phyloP scores from a whole-genome alignment of 2,113 vertebrate species.

The Paedocypris sp. region DNA sequence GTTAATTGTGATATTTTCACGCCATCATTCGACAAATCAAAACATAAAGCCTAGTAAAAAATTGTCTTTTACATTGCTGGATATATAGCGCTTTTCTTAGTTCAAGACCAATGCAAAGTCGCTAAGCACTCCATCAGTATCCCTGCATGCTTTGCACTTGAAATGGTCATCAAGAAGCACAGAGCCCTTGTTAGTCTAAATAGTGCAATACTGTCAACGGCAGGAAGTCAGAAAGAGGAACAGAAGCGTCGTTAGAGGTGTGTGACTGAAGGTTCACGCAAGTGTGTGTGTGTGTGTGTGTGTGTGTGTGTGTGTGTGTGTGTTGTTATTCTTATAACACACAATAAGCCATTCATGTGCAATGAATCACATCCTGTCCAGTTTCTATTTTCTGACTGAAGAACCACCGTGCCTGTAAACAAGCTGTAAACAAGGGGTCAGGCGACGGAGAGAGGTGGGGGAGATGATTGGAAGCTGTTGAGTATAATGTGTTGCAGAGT shows the following conservation, averaged over 20 bases:
- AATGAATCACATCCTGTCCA: slow-evolving; percentile 28
- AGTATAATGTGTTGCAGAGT: slow-evolving; percentile 6
- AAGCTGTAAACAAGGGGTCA: slow-evolving; percentile 21
- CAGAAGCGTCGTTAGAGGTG: background rate
- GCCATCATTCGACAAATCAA: no score
- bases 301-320: slow-evolving; percentile 11
- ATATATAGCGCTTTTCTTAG: no score
- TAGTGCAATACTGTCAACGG: background rate
- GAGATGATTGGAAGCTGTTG: slow-evolving; percentile 1
- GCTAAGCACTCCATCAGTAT: background rate
- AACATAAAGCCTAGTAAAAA: no score
- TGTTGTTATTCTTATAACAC: slow-evolving; percentile 20
- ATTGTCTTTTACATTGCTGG: no score
- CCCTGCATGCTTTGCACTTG: background rate
- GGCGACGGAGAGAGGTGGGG: slow-evolving; percentile 17
- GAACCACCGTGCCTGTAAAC: background rate
- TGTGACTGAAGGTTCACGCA: background rate
- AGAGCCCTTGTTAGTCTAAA: background rate
- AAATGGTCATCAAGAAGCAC: background rate
- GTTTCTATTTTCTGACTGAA: slow-evolving; percentile 23
- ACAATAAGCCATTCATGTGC: slow-evolving; percentile 35
- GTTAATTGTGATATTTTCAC: no score
- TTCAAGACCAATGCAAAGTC: background rate
- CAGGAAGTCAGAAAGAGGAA: background rate
- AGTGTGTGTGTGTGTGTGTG: no score